Evolutionary conservation across 2,113 vertebrate genomes (phyloP), one percentile per base, ranked within the genome.

Genomic region (Oreotrochilus melanogaster): DNA sequence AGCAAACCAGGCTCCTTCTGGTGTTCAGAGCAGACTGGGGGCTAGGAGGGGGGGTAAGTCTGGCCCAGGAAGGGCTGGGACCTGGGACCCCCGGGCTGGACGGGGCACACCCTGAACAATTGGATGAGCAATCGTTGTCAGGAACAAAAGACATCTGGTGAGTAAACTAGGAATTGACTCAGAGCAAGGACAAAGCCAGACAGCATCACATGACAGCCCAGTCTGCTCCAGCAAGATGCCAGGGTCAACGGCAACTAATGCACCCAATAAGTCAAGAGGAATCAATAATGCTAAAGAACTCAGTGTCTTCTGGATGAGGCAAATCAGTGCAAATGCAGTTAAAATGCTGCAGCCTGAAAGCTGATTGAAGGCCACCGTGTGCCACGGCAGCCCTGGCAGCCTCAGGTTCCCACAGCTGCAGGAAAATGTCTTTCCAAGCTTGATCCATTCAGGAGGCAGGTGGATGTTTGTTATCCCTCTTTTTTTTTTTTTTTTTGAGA

Each of bases 241-340:
- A 93, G 97, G 97, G 97, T 98, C 98, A 98, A 97, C 62, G 96
- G 91, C 95, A 86, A 53, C 42, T 53, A 56, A 84, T 7, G 84
- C 64, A 58, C 61, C 97, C 95, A 66, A 71, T 60, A 47, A 93
- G 94, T 84, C 95, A 86, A 80, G 84, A 86, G 89, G 96, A 92
- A 98, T 98, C 97, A 53, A 98, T 97, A 97, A 98, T 93, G 97
- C 92, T 96, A 94, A 98, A 90, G 11, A 96, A 81, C 47, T 9
- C n/a, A 1, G 27, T 14, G 75, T 64, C 95, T 93, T 61, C 56
- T 37, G 2, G 7, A 42, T 7, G 65, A 61, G 88, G 94, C 73
- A 80, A 93, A 97, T 92, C 95, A 48, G 76, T 79, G 93, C 86
- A 92, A 94, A 97, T 48, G 91, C 80, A 71, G 79, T 94, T 56